Conservation (phyloP, 2,888 invertebrate genomes). For the Caenorhabditis sulstoni region DNA sequence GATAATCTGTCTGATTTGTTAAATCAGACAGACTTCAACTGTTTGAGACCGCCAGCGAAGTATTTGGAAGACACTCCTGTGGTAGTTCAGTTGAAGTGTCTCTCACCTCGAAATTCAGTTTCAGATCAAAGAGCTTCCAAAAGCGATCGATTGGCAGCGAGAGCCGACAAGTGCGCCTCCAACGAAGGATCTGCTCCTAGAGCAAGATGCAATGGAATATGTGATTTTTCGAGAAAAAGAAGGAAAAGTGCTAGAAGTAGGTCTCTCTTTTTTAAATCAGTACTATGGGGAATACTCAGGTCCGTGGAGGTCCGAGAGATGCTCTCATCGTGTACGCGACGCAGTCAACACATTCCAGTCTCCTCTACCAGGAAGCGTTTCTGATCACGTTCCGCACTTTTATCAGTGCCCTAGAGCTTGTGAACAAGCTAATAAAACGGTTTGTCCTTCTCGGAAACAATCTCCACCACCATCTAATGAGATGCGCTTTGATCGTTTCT, state of each 20-base stretch:
- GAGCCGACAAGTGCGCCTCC: slow-evolving; percentile 28
- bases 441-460: slow-evolving; percentile 47
- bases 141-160: slow-evolving; percentile 61
- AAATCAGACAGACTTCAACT: slow-evolving; percentile 60
- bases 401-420: slow-evolving; percentile 73
- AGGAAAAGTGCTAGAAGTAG: slow-evolving; percentile 66
- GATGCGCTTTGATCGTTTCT: slow-evolving; percentile 23
- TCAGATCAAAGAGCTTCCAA: slow-evolving; percentile 40
- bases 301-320: slow-evolving; percentile 93
- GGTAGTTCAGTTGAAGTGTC: slow-evolving; percentile 11
- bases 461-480: slow-evolving; percentile 6
- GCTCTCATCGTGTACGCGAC: slow-evolving; percentile 96
- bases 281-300: slow-evolving; percentile 82
- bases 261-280: neutral
- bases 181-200: slow-evolving; percentile 56
- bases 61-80: slow-evolving; percentile 50
- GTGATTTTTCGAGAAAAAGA: slow-evolving; percentile 72
- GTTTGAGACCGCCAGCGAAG: slow-evolving; percentile 44
- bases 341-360: slow-evolving; percentile 85
- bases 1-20: slow-evolving; percentile 59
- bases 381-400: slow-evolving; percentile 89
- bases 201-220: slow-evolving; percentile 73
- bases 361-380: slow-evolving; percentile 97
- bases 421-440: slow-evolving; percentile 77
- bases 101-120: neutral